Base-by-base conservation (phyloP, 2,888 invertebrate species). In the Pterostichus niger region DNA sequence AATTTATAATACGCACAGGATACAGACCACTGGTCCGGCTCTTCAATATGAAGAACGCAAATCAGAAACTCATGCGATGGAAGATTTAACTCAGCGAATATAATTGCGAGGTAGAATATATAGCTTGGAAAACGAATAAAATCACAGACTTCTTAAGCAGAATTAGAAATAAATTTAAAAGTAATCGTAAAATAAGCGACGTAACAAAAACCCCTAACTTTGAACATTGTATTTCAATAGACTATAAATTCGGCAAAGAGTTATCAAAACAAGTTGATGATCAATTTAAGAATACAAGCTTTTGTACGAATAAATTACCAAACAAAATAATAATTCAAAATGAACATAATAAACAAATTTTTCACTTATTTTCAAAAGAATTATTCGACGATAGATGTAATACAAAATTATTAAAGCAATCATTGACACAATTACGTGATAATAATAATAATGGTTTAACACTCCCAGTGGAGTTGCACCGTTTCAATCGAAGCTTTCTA, bases 371-470 rank as follows among this genome's bases (percentile, higher is more conserved):
- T 24, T 15, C 31, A 61, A 61, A 61, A 11, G 61, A 31, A 61
- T 24, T 9, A 6, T 11, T 5, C 13, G 10, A 31, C n/a, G 46
- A 46, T 10, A 6, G 6, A 5, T 35, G 35, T 49, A 77, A 77
- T 77, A 31, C 56, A 56, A 77, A 54, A 10, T 56, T 77, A 77
- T 56, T 77, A n/a, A n/a, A n/a, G n/a, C n/a, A n/a, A n/a, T n/a
- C n/a, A n/a, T n/a, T n/a, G n/a, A n/a, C n/a, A n/a, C n/a, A n/a
- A n/a, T n/a, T n/a, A n/a, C n/a, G n/a, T n/a, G n/a, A n/a, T n/a
- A n/a, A n/a, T n/a, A n/a, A n/a, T n/a, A n/a, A n/a, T n/a, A n/a
- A n/a, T n/a, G n/a, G n/a, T n/a, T n/a, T n/a, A n/a, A n/a, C n/a
- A n/a, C n/a, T n/a, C n/a, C n/a, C n/a, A n/a, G n/a, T n/a, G n/a